Base-by-base conservation (phyloP, 2,888 invertebrate genomes). In the Sinelater perroti region DNA sequence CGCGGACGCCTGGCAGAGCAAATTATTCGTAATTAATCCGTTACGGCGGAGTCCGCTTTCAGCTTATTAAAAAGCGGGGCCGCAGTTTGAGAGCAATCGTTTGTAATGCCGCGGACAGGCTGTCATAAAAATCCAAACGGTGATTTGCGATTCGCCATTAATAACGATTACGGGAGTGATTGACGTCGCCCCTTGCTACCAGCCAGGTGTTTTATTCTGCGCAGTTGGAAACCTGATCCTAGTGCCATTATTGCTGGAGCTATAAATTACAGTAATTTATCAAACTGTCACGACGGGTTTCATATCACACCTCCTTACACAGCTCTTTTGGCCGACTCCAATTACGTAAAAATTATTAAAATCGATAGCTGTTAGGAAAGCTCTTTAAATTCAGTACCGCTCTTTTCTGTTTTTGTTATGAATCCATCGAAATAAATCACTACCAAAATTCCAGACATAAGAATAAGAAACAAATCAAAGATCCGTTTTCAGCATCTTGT, bases 141-240 rank as follows among this genome's bases (percentile, higher is more conserved):
- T 40, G 40, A 40, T 40, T 40, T 40, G 40, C 24, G 40, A 40
- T 50, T 50, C 17, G 38, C 30, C 50, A 50, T 50, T 50, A 50
- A 50, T 50, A 40, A 50, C 36, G 38, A 50, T 50, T 50, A 50
- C 30, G 28, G 38, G 28, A 26, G 30, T 47, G 47, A 47, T 47
- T 35, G 47, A 47, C 47, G 47, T 47, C 31, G 26, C 21, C 31
- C 18, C 16, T 5, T 11, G 20, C 35, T 24, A 35, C 33, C 47
- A 24, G 33, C 8, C 35, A 40, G 40, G 35, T 35, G 20, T 47
- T 47, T 47, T 47, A 35, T 35, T 47, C 24, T 35, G n/a, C 33
- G 17, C 24, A 35, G 47, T 47, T 47, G 21, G 47, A 33, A 35
- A 47, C 47, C 47, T 47, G 47, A 47, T 47, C 28, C 38, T 40